phyloP scores from a whole-genome alignment of 2,113 vertebrate species.

The Riparia riparia region DNA sequence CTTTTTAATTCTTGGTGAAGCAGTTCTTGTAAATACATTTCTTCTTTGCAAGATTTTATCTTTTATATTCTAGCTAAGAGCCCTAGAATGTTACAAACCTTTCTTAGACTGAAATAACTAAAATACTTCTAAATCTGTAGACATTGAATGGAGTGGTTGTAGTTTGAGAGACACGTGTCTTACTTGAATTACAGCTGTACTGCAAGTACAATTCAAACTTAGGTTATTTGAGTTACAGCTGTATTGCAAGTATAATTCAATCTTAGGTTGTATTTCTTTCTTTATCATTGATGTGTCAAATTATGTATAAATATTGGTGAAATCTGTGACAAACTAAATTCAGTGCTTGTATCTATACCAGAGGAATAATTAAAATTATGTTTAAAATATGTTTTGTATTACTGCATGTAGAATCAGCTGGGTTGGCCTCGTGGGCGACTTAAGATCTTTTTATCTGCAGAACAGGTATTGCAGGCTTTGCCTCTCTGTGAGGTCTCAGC shows the following conservation, averaged over 20 bases:
- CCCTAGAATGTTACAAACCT: neutral
- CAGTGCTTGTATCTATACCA: neutral
- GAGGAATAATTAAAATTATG: neutral
- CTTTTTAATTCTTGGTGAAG: neutral
- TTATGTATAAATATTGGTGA: neutral
- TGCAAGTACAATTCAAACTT: neutral
- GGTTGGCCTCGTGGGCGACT: neutral
- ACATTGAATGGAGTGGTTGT: neutral
- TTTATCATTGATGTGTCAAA: neutral
- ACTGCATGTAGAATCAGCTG: neutral
- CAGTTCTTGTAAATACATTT: neutral
- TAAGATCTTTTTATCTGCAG: neutral
- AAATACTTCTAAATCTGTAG: neutral
- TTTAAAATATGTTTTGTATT: neutral
- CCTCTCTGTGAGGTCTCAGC: conserved; percentile 18
- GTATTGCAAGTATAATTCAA: neutral
- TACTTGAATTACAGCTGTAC: neutral
- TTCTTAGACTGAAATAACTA: neutral
- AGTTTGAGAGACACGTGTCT: neutral
- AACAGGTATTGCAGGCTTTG: conserved; percentile 52
- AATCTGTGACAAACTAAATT: neutral
- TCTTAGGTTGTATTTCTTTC: neutral
- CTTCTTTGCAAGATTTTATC: neutral
- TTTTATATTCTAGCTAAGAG: neutral
- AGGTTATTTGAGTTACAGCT: neutral